These are phyloP conservation scores for Eurois occulta DNA, from an alignment of 2,888 invertebrate genomes.

Conservation along the genomic window DNA sequence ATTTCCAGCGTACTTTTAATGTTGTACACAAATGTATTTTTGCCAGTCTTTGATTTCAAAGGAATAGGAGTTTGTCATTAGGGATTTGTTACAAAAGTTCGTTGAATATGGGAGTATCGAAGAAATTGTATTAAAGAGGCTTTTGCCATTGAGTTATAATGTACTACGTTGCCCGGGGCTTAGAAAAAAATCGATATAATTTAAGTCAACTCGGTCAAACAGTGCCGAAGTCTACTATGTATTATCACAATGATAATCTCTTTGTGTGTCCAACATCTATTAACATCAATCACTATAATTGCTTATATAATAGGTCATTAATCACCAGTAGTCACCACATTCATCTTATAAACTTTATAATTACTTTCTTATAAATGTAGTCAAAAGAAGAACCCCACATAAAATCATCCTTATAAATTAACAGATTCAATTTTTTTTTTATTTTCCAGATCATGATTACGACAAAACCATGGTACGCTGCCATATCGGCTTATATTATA, in stretches of 20 bases:
- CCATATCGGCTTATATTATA: not conserved
- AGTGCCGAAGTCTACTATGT: not conserved
- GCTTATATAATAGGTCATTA: too few species aligned
- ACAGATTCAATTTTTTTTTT: not conserved
- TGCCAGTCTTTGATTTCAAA: constrained; percentile 16
- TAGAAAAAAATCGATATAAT: not conserved
- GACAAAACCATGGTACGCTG: not conserved
- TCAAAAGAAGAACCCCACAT: too few species aligned
- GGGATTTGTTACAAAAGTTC: constrained; percentile 19
- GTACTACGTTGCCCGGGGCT: too few species aligned
- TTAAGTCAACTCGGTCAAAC: not conserved
- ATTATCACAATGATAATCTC: not conserved
- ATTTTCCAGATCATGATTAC: not conserved
- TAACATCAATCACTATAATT: too few species aligned
- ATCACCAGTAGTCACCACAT: not conserved
- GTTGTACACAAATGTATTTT: not conserved
- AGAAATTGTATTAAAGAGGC: not conserved
- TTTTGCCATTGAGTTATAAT: too few species aligned
- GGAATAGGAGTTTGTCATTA: not conserved
- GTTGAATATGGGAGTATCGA: not conserved
- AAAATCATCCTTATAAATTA: not conserved
- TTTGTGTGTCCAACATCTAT: not conserved
- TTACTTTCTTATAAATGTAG: too few species aligned
- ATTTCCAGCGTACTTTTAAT: constrained; percentile 5
- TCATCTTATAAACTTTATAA: too few species aligned